These are phyloP conservation scores for Nycticorax nycticorax DNA, from an alignment of 2,113 vertebrate genomes.

Conservation along the genomic window DNA sequence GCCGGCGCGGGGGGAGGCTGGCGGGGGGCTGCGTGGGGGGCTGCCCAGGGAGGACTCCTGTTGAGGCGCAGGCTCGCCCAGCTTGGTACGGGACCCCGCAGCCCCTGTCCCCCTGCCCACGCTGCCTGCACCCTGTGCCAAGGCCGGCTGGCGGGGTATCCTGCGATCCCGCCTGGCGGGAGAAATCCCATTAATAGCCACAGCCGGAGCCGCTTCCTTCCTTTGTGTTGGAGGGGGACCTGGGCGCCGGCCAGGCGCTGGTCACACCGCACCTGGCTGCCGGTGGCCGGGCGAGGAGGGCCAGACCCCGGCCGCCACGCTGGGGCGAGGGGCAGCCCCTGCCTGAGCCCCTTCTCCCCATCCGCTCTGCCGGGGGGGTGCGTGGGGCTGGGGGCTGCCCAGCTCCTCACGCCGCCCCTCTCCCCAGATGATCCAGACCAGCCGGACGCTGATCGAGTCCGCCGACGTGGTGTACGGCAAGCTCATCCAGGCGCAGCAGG, in stretches of 20 bases:
- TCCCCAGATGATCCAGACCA: conserved; percentile 90
- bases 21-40: neutral
- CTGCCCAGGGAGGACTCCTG: neutral
- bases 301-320: rapidly evolving
- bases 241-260: neutral
- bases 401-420: neutral
- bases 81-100: rapidly evolving
- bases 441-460: conserved; percentile 88
- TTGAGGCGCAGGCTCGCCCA: rapidly evolving
- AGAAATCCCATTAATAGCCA: neutral
- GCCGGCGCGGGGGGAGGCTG: rapidly evolving
- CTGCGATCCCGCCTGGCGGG: neutral
- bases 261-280: neutral
- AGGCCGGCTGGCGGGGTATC: neutral
- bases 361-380: rapidly evolving
- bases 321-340: neutral
- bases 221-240: neutral
- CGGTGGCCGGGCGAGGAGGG: neutral
- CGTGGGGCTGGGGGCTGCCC: neutral
- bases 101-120: neutral
- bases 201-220: neutral
- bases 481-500: conserved; percentile 88
- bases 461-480: conserved; percentile 85
- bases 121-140: neutral
- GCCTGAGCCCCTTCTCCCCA: neutral